Conservation (phyloP, 1,140 invertebrate species). For the Solenopsis invicta region DNA sequence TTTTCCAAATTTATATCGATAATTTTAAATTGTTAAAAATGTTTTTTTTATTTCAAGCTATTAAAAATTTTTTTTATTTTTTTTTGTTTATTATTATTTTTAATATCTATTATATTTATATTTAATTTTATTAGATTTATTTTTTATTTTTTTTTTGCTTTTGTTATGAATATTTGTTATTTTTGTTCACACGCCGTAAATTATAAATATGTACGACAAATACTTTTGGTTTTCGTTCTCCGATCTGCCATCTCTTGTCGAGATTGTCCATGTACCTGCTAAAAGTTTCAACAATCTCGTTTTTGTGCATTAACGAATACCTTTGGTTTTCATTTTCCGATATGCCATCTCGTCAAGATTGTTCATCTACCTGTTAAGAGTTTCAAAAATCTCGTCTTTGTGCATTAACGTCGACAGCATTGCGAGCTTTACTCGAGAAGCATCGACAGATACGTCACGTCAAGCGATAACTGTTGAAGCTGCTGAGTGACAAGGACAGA, state of each 20-base stretch:
- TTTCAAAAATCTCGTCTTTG: slow-evolving; percentile 8
- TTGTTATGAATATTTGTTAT: neutral
- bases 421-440: neutral
- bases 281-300: slow-evolving; percentile 11
- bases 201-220: neutral
- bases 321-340: neutral
- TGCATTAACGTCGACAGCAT: neutral
- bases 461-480: slow-evolving; percentile 3
- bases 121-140: too few species aligned
- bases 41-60: neutral
- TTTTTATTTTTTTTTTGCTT: neutral
- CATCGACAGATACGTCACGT: slow-evolving; percentile 36
- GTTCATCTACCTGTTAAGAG: neutral
- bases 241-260: neutral
- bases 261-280: neutral
- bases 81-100: neutral
- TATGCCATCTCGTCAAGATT: neutral
- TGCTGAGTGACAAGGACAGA: neutral
- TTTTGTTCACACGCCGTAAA: neutral
- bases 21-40: neutral
- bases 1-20: neutral
- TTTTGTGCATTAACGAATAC: slow-evolving; percentile 11
- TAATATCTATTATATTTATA: too few species aligned
- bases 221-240: neutral
- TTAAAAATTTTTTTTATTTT: neutral